Percentiles rank a stretch among this genome's conserved stretches.
Conservation (phyloP, 2,888 invertebrate genomes). For the Tenthredo distinguenda region DNA sequence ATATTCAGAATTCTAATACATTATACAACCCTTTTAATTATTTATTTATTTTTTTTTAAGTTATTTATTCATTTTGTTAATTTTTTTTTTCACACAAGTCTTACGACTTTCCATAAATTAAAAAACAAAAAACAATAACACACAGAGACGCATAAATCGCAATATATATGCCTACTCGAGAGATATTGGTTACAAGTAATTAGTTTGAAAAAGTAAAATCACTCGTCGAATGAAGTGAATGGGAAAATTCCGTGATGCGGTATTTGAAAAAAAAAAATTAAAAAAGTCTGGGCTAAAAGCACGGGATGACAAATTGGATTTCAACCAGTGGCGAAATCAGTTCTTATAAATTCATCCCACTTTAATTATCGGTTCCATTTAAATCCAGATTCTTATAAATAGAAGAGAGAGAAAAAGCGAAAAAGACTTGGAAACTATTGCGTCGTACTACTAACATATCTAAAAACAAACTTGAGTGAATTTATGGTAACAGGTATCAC, state of each 20-base stretch:
- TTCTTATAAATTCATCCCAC: not conserved
- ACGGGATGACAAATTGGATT: not conserved
- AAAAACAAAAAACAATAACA: not conserved
- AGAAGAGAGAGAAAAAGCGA: not conserved
- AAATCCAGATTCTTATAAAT: conserved; percentile 2
- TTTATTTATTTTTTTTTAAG: not conserved
- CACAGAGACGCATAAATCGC: not conserved
- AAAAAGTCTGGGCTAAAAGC: no score
- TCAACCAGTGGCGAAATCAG: not conserved
- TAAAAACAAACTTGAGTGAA: not conserved
- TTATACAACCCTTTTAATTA: not conserved
- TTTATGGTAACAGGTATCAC: conserved; percentile 2
- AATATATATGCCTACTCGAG: not conserved
- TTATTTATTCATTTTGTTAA: not conserved
- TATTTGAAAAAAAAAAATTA: not conserved
- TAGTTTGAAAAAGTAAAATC: not conserved
- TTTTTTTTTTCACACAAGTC: not conserved
- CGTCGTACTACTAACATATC: not conserved
- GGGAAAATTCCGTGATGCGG: not conserved
- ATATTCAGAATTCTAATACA: not conserved
- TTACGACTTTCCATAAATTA: not conserved
- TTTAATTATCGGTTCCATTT: not conserved
- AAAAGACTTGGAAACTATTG: not conserved
- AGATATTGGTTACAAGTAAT: not conserved
- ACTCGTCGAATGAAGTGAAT: not conserved